Evolutionary conservation across 2,113 vertebrate species (phyloP).

Genomic region (Cavia aperea): DNA sequence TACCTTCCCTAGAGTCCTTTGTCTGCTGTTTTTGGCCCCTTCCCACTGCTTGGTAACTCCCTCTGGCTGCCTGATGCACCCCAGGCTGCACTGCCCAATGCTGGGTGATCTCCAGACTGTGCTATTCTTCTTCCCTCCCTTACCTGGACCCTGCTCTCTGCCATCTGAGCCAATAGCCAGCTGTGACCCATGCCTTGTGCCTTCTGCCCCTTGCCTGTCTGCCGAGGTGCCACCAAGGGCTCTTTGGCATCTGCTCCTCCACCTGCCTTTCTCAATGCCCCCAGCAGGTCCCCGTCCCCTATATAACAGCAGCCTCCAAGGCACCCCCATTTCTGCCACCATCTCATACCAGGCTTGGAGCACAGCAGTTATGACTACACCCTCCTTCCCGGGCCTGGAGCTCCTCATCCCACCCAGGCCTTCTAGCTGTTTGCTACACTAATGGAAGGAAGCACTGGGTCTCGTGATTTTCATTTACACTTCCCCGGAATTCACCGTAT

Average conservation of each 20-base stretch:
- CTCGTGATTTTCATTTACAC: not conserved
- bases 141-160: not conserved
- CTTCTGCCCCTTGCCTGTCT: not conserved
- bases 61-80: not conserved
- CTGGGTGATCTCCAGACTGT: not conserved
- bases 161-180: not conserved
- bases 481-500: not conserved
- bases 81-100: not conserved
- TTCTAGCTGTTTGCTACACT: not conserved
- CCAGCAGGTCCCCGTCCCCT: not conserved
- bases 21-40: not conserved
- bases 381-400: not conserved
- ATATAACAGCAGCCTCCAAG: rapidly evolving
- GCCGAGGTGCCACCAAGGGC: not conserved
- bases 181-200: not conserved
- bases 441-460: not conserved
- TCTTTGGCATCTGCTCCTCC: not conserved
- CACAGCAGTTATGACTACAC: not conserved
- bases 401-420: not conserved
- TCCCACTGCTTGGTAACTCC: not conserved
- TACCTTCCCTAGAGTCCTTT: not conserved
- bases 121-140: not conserved
- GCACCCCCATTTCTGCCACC: not conserved
- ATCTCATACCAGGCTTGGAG: not conserved
- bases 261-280: not conserved